phyloP scores from a whole-genome alignment of 2,113 vertebrate species.

The Callorhinus ursinus region DNA sequence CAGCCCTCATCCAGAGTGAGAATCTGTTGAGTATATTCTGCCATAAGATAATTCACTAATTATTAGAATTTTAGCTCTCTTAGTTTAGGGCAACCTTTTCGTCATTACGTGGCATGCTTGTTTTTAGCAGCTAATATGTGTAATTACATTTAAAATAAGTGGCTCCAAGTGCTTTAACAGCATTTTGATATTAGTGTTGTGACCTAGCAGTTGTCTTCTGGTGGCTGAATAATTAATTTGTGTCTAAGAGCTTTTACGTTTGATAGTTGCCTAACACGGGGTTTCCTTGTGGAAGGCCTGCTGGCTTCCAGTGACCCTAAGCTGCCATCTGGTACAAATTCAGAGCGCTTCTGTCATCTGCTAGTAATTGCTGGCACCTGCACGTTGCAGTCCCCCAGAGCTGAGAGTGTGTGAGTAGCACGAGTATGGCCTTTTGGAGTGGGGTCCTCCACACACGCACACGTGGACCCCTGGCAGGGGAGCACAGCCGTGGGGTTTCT shows the following conservation, averaged over 20 bases:
- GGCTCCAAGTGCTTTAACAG: constrained; percentile 60
- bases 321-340: constrained; percentile 92
- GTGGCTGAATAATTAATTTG: constrained; percentile 77
- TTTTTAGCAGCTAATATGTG: constrained; percentile 16
- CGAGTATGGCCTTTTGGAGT: constrained; percentile 62
- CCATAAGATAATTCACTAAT: background rate
- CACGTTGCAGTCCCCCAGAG: constrained; percentile 85
- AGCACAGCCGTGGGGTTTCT: background rate
- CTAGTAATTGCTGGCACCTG: constrained; percentile 96
- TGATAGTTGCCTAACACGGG: constrained; percentile 77
- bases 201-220: constrained; percentile 75
- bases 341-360: constrained; percentile 92
- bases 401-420: constrained; percentile 83
- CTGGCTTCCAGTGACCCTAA: constrained; percentile 89
- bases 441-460: accelerated
- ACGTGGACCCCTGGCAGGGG: background rate
- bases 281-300: constrained; percentile 82
- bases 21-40: constrained; percentile 49
- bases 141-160: constrained; percentile 32
- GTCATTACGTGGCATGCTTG: background rate
- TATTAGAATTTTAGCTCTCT: constrained; percentile 20
- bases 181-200: constrained; percentile 65
- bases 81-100: background rate
- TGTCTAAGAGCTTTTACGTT: constrained; percentile 75
- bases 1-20: background rate